Base-by-base conservation (phyloP, 1,140 invertebrate genomes). In the Drosophila repleta region DNA sequence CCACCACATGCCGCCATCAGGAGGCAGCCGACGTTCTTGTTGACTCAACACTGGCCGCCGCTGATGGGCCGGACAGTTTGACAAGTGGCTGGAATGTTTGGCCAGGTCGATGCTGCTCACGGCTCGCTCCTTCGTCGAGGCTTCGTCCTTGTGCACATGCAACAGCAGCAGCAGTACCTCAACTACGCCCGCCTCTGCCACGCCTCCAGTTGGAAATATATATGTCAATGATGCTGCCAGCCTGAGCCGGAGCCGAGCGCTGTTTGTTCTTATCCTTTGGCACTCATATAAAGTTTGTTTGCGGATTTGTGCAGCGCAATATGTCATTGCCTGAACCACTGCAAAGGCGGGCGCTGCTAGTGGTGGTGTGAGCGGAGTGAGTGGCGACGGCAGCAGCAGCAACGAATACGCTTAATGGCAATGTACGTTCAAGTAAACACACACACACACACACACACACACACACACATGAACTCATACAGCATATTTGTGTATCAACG, bases 251-350 rank as follows among this genome's bases (percentile, higher is more conserved):
- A 56, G 37, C 20, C 39, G 29, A 41, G 64, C 73, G 71, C 79
- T 88, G 84, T 88, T 88, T 87, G 79, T 83, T 83, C 83, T 76
- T 82, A 83, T 87, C 83, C 83, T 88, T 88, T 79, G 83, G 83
- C 74, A 88, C 83, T 87, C 83, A 88, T 87, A 88, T 88, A 89
- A 79, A 88, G 83, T 88, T 88, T 88, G 83, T 88, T 88, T 88
- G 83, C 83, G 83, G 83, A 88, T 88, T 88, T 88, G 83, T 88
- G 79, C 83, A 88, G 83, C 61, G 83, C 83, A 88, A 88, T 88
- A 88, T 88, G 83, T 88, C 83, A 88, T 83, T 88, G 83, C 84
- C 51, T 74, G 46, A 75, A 51, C 55, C 56, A 71, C 53, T 53
- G 41, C 6, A 39, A 3, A 1, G 45, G 10, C n/a, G 29, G 13